phyloP scores from a whole-genome alignment of 2,797 vertebrate species.

The Coregonus suidteri region DNA sequence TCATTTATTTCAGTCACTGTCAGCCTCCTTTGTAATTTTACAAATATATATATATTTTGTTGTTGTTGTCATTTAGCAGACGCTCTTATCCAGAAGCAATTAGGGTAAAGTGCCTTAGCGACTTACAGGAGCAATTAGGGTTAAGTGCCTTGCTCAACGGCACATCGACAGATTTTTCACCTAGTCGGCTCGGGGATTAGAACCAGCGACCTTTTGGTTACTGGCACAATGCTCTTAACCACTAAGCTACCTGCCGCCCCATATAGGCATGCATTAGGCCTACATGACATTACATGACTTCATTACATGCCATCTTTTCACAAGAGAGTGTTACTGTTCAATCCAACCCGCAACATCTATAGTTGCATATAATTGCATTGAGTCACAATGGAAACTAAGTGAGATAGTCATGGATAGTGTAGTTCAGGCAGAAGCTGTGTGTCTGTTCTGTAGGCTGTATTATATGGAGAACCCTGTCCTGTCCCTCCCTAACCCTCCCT shows the following conservation, averaged over 20 bases:
- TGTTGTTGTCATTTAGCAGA: too few relatives aligned
- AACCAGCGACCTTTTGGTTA: too few relatives aligned
- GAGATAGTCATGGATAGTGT: too few relatives aligned
- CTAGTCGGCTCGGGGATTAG: too few relatives aligned
- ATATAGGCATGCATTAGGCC: not conserved
- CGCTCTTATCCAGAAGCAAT: too few relatives aligned
- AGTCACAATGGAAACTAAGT: not conserved
- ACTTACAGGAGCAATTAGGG: too few relatives aligned
- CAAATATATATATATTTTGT: not conserved
- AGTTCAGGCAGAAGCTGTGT: not conserved
- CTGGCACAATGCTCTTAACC: too few relatives aligned
- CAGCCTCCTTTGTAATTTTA: not conserved
- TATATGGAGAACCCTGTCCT: not conserved
- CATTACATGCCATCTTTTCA: not conserved
- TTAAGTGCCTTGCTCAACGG: too few relatives aligned
- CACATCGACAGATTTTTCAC: too few relatives aligned
- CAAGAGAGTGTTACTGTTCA: not conserved
- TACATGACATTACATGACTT: not conserved
- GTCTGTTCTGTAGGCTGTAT: not conserved
- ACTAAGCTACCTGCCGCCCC: too few relatives aligned
- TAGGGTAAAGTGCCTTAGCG: too few relatives aligned
- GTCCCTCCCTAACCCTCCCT: conserved; percentile 10
- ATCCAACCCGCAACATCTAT: not conserved
- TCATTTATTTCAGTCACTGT: not conserved
- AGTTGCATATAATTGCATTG: not conserved